Evolutionary conservation across 2,888 invertebrate species (phyloP).

Genomic region (Dynastes grantii): DNA sequence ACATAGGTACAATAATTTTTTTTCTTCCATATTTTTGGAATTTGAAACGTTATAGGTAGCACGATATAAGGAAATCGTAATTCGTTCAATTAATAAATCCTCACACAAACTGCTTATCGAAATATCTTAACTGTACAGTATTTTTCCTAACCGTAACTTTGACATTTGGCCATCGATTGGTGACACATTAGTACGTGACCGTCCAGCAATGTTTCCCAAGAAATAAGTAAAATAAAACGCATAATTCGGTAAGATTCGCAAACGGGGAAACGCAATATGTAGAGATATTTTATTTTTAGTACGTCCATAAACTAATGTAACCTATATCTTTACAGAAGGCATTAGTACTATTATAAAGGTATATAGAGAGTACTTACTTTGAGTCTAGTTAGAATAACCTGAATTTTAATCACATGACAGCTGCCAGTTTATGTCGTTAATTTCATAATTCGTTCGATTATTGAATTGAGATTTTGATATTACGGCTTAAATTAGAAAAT

Average conservation of each 20-base stretch:
- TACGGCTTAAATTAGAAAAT: conserved; percentile 50
- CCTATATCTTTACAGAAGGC: conserved; percentile 5
- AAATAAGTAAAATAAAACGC: too few species aligned
- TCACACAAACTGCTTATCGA: too few species aligned
- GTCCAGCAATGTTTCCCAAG: too few species aligned
- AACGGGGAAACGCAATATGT: neutral
- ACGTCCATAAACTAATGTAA: conserved; percentile 28
- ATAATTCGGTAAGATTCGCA: too few species aligned
- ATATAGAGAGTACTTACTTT: conserved; percentile 29
- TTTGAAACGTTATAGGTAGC: too few species aligned
- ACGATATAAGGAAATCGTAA: too few species aligned
- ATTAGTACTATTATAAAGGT: neutral
- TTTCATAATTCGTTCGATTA: conserved; percentile 38
- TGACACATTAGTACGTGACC: too few species aligned
- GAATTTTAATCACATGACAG: conserved; percentile 52
- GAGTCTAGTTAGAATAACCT: conserved; percentile 36
- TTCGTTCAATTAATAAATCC: too few species aligned
- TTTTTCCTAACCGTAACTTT: conserved; percentile 1
- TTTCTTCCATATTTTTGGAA: too few species aligned
- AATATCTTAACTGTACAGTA: neutral
- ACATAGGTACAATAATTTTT: too few species aligned
- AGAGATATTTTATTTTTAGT: conserved; percentile 35
- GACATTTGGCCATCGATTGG: neutral
- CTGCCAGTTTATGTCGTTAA: conserved; percentile 36
- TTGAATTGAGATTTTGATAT: conserved; percentile 40